Conservation (phyloP, 1,140 invertebrate species). For the Hycleus cichorii region DNA sequence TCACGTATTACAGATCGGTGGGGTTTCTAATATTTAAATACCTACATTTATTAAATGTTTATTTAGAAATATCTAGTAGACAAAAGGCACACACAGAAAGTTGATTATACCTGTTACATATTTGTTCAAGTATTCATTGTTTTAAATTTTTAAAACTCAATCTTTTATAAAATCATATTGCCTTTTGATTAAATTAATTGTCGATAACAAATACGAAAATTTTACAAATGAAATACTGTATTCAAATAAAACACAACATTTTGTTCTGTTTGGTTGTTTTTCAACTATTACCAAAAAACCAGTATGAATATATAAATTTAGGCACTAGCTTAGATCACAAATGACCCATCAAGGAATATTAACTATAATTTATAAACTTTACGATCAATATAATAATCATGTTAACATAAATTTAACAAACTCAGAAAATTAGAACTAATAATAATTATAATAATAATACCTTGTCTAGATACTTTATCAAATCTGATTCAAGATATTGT, state of each 20-base stretch:
- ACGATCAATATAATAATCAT: not conserved
- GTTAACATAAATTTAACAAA: not conserved
- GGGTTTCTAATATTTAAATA: no score
- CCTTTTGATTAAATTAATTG: not conserved
- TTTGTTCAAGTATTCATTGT: not conserved
- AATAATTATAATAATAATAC: no score
- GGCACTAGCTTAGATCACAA: slow-evolving; percentile 17
- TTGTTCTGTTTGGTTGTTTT: not conserved
- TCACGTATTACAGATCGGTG: no score
- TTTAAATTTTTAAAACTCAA: not conserved
- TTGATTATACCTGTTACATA: slow-evolving; percentile 12
- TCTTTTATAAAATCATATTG: not conserved
- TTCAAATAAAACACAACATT: not conserved
- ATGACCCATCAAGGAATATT: slow-evolving; percentile 14
- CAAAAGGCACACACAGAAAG: slow-evolving; percentile 15
- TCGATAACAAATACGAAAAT: not conserved
- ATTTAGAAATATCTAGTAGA: slow-evolving; percentile 16
- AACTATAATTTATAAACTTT: not conserved
- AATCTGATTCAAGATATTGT: no score
- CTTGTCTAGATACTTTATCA: no score
- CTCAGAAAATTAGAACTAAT: no score
- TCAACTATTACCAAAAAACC: not conserved
- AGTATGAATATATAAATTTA: slow-evolving; percentile 14
- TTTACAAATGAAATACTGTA: not conserved
- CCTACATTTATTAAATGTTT: not conserved